Percentiles rank a stretch among this genome's conserved stretches.
phyloP scores from a whole-genome alignment of 2,797 vertebrate genomes.

The Tinamus major region DNA sequence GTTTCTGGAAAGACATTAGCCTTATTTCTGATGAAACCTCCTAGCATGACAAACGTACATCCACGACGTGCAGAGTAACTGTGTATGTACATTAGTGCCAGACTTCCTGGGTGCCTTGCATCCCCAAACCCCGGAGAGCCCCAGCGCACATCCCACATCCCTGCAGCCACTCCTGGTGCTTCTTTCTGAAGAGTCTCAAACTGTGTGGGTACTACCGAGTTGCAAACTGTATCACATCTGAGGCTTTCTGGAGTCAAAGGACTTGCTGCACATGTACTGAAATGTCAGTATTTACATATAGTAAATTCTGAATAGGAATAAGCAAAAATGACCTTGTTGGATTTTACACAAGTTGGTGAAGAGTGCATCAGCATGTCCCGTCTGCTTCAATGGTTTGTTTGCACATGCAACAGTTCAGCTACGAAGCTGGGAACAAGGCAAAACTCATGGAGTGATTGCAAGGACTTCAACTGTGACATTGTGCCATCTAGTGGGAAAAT shows the following conservation, averaged over 20 bases:
- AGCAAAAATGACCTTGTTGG: background rate
- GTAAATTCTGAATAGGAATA: background rate
- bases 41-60: too few relatives aligned
- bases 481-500: conserved; percentile 57
- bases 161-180: background rate
- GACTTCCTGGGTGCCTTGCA: background rate
- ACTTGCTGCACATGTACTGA: background rate
- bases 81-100: background rate
- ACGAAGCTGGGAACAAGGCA: background rate
- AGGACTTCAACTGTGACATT: background rate
- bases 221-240: background rate
- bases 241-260: rapidly evolving
- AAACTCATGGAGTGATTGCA: rapidly evolving
- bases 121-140: background rate
- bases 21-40: too few relatives aligned
- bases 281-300: background rate
- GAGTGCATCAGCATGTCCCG: background rate
- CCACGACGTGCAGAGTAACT: too few relatives aligned
- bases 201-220: background rate
- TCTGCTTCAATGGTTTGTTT: background rate
- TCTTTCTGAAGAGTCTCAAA: background rate
- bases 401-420: background rate
- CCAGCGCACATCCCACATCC: background rate
- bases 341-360: background rate
- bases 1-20: too few relatives aligned